These are phyloP conservation scores for Steatocranus sp. DNA, from an alignment of 2,797 vertebrate genomes.

Conservation along the genomic window DNA sequence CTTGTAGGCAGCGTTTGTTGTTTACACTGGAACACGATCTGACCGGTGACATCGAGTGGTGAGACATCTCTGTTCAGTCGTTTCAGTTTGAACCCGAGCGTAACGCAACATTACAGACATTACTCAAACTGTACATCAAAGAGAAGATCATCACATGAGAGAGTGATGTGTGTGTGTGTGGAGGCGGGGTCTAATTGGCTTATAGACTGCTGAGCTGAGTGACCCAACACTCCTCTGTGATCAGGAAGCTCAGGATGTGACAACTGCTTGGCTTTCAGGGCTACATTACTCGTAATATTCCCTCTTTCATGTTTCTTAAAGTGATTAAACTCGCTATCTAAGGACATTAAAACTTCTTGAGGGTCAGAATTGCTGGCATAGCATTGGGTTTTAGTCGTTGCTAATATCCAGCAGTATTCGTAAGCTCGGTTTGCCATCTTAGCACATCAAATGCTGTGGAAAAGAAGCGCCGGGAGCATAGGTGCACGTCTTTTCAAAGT, in stretches of 20 bases:
- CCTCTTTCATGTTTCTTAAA: neutral
- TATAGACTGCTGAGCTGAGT: neutral
- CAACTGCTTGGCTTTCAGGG: neutral
- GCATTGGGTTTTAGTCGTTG: neutral
- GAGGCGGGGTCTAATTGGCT: neutral
- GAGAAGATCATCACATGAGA: neutral
- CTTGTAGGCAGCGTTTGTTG: fast-evolving
- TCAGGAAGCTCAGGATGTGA: neutral
- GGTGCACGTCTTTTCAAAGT: neutral
- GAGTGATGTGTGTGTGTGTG: neutral
- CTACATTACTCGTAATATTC: neutral
- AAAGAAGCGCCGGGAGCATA: neutral
- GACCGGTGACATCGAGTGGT: neutral
- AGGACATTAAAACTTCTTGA: neutral
- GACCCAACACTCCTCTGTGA: neutral
- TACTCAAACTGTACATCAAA: neutral
- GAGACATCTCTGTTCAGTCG: neutral
- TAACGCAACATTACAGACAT: neutral
- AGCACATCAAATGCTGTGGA: fast-evolving
- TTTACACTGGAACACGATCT: neutral
- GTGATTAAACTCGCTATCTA: neutral
- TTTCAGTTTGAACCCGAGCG: neutral
- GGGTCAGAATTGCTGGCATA: neutral
- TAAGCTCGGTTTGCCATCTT: neutral
- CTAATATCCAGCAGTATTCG: neutral